phyloP scores from a whole-genome alignment of 2,888 invertebrate genomes.

The Gastrophysa polygoni region DNA sequence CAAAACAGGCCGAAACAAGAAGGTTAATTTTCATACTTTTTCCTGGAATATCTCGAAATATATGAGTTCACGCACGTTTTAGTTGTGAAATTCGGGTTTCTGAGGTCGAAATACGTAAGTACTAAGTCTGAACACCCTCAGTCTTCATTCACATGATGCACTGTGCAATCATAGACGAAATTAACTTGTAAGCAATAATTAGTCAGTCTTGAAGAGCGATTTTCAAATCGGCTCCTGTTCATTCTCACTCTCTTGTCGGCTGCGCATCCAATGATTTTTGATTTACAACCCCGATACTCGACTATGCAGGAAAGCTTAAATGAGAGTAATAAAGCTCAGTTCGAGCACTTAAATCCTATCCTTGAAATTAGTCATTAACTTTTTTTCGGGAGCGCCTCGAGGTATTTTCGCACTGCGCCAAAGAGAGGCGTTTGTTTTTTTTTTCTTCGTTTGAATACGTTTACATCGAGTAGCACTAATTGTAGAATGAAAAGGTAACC shows the following conservation, averaged over 20 bases:
- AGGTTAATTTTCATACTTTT: no score
- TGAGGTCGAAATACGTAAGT: no score
- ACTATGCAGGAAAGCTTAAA: constrained; percentile 50
- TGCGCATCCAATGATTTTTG: constrained; percentile 33
- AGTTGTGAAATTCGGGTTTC: no score
- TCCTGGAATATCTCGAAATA: no score
- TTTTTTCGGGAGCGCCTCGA: constrained; percentile 44
- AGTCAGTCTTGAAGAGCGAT: not conserved
- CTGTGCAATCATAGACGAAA: not conserved
- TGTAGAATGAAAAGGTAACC: constrained; percentile 1
- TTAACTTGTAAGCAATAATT: not conserved
- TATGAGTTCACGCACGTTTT: no score
- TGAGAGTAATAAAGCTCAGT: constrained; percentile 54
- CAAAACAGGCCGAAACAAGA: no score
- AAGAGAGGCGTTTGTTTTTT: constrained; percentile 19
- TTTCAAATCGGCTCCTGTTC: constrained; percentile 14
- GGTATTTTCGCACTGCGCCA: constrained; percentile 25
- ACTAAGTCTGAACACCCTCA: no score
- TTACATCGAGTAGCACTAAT: constrained; percentile 20
- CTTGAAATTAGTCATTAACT: constrained; percentile 57
- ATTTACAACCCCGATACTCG: constrained; percentile 32
- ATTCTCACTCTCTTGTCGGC: constrained; percentile 25
- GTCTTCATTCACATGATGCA: no score
- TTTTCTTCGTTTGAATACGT: constrained; percentile 28
- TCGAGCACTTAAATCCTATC: constrained; percentile 53